Evolutionary conservation across 2,113 vertebrate species (phyloP).

Genomic region (Caranx ignobilis): DNA sequence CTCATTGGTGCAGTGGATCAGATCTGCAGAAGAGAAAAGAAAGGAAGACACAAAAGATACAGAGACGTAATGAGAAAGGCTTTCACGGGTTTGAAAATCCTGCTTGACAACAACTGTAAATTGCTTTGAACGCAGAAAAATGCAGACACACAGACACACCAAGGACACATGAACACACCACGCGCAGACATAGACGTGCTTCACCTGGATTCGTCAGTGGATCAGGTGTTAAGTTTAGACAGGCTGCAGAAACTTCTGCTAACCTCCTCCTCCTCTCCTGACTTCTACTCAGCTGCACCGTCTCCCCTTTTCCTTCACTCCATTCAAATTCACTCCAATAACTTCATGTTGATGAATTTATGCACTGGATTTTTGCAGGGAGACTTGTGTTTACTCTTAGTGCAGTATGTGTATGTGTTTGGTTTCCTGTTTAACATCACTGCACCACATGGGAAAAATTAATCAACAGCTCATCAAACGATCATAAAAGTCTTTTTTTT

Average conservation of each 20-base stretch:
- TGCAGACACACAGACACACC: not conserved
- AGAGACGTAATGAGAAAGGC: conserved; percentile 6
- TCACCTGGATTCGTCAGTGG: conserved; percentile 6
- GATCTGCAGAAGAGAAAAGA: conserved; percentile 62
- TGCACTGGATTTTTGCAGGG: too few species aligned
- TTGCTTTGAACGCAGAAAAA: conserved; percentile 25
- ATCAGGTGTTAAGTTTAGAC: conserved; percentile 14
- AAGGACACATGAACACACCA: conserved; percentile 12
- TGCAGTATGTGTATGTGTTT: too few species aligned
- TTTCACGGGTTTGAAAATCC: conserved; percentile 32
- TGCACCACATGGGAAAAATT: too few species aligned
- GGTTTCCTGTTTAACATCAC: too few species aligned
- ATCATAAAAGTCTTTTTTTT: too few species aligned
- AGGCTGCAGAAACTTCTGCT: not conserved
- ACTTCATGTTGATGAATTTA: too few species aligned
- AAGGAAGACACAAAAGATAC: not conserved
- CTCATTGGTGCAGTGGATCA: conserved; percentile 87
- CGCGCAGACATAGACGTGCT: not conserved
- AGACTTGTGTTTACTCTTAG: too few species aligned
- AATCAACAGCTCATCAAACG: too few species aligned
- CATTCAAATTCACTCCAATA: too few species aligned
- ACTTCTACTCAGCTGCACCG: too few species aligned
- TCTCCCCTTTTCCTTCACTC: too few species aligned
- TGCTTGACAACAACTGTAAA: not conserved
- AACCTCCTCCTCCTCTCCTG: not conserved